phyloP scores from a whole-genome alignment of 2,888 invertebrate genomes.

The Tetropium fuscum region DNA sequence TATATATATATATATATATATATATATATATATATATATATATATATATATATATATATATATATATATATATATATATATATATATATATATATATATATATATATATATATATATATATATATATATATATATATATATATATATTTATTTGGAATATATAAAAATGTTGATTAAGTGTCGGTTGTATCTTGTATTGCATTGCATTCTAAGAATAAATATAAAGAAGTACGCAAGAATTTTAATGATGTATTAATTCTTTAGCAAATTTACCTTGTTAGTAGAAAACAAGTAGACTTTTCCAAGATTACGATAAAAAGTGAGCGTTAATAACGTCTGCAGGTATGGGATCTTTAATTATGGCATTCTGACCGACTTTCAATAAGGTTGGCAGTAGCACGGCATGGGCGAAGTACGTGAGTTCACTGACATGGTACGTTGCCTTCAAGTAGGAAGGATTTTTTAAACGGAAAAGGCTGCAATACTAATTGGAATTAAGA shows the following conservation, averaged over 20 bases:
- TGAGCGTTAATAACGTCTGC: conserved; percentile 14
- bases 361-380: conserved; percentile 19
- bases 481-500: not conserved
- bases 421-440: conserved; percentile 15
- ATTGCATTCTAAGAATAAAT: not conserved
- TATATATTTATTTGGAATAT: too few species aligned
- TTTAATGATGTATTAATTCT: conserved; percentile 1
- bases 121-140: too few species aligned
- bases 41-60: too few species aligned
- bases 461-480: conserved; percentile 2
- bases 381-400: conserved; percentile 3
- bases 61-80: too few species aligned
- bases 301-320: conserved; percentile 16
- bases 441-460: not conserved
- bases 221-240: not conserved
- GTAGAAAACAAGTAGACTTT: conserved; percentile 3
- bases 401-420: conserved; percentile 5
- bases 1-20: too few species aligned
- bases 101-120: too few species aligned
- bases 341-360: conserved; percentile 14
- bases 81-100: too few species aligned
- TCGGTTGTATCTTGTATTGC: not conserved
- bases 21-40: too few species aligned
- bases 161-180: too few species aligned
- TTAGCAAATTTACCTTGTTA: not conserved